Base-by-base conservation (phyloP, 1,140 invertebrate genomes). In the Parapsyche elsis region DNA sequence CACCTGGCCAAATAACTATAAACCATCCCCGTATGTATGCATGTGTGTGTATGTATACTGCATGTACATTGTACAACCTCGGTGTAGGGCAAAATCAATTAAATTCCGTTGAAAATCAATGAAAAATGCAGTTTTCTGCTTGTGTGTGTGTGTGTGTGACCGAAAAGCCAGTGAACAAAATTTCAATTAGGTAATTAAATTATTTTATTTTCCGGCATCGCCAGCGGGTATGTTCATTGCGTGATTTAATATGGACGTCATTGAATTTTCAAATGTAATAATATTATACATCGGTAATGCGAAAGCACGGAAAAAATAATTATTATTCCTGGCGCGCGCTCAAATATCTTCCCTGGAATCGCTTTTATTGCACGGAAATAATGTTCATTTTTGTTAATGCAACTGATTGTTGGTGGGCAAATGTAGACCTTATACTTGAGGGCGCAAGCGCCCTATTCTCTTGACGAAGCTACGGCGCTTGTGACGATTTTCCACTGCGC, bases 281-380 rank as follows among this genome's bases (percentile, higher is more conserved):
- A 67, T 30, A 67, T 67, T 23, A 67, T 67, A 67, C 49, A 53
- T 53, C 49, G 49, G 49, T 14, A 53, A 53, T 12, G 10, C 16
- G 12, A 12, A 14, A 21, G 64, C 12, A 24, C 59, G 64, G 23
- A 67, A 67, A 67, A 67, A 67, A 67, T 67, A 67, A 67, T 67
- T 67, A 67, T 67, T 67, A 67, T 67, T 67, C 64, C 64, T 67
- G 64, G 64, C 64, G 21, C 64, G 64, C 24, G 23, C 24, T 67
- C 64, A 67, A 67, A 67, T 67, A 67, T 67, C 64, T 67, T 67
- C 21, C 23, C 49, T 7, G 23, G 21, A 67, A 67, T 67, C 24
- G 64, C 64, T 67, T 67, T 67, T 67, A 67, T 67, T 67, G 64
- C 64, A 67, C 64, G 64, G 64, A 67, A 67, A 67, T 67, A 67